These are phyloP conservation scores for Donacobius atricapilla DNA, from an alignment of 2,113 vertebrate genomes.

Conservation along the genomic window DNA sequence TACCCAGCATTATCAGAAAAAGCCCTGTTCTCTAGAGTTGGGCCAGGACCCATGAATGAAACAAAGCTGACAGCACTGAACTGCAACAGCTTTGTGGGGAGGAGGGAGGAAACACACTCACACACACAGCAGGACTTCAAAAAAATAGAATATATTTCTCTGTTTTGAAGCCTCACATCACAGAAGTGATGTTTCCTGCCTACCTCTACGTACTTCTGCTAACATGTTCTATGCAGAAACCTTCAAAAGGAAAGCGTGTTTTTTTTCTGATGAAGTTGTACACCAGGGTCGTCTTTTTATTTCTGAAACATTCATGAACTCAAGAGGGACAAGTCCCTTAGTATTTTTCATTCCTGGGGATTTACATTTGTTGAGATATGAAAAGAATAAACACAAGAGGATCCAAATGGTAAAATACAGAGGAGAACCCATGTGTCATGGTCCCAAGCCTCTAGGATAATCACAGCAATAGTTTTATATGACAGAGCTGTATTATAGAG, in stretches of 20 bases:
- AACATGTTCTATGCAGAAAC: neutral
- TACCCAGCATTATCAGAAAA: neutral
- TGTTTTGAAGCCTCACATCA: conserved; percentile 29
- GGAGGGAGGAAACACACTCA: neutral
- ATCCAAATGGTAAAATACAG: neutral
- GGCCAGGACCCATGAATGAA: conserved; percentile 44
- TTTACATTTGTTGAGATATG: neutral
- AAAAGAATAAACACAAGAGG: neutral
- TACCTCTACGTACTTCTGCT: neutral
- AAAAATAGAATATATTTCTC: neutral
- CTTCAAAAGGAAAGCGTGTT: neutral
- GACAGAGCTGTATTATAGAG: neutral
- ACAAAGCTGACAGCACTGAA: neutral
- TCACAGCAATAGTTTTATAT: neutral
- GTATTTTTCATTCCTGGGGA: neutral
- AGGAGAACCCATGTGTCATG: neutral
- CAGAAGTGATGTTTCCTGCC: neutral
- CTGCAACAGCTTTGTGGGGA: neutral
- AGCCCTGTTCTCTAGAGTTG: neutral
- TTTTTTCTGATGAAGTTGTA: neutral
- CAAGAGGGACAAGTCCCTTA: neutral
- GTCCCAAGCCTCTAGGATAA: neutral
- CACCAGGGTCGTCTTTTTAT: neutral
- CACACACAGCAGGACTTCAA: neutral
- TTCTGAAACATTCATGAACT: neutral